Evolutionary conservation across 2,888 invertebrate genomes (phyloP), one percentile per base, ranked within the genome.

Genomic region (Drosophila meridionalis): DNA sequence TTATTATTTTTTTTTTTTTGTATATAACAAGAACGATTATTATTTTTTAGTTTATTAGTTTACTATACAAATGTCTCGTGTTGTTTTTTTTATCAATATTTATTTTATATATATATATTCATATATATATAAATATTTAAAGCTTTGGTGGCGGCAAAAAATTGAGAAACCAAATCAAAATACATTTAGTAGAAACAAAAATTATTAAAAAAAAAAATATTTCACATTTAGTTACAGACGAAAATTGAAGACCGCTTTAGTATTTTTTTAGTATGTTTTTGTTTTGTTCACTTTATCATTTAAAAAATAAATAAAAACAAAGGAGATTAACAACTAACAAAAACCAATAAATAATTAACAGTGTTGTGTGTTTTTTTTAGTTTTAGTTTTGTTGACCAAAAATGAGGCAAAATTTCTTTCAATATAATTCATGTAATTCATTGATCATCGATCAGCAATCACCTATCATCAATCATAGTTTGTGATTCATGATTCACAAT

Each of bases 141-240:
- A 87, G 87, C 87, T 87, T 87, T 87, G 81, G 83, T 88, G 90
- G 90, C 89, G 89, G 90, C 89, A 74, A 90, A 77, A 74, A 65
- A 79, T 48, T 60, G 56, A 59, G 68, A 53, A 48, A 55, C 56
- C 7, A 61, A 68, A 69, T 28, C 32, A 58, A 66, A 30, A 30
- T 32, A 42, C 48, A 47, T 50, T 42, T 30, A 20, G 20, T 32
- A 45, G 36, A 36, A 34, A 28, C 3, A 7, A 7, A 53, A 20
- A 26, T 2, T 2, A 34, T 34, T 55, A 9, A 0, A 4, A 52
- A 34, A 2, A 26, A 1, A 50, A 20, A n/a, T 20, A 52, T 20
- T 34, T 52, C 3, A 52, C 20, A 26, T 52, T 52, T 20, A 52
- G 20, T 52, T 26, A 26, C 34, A 14, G 57, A 53, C 3, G 8